phyloP scores from a whole-genome alignment of 2,888 invertebrate species.

The Acheta domesticus region DNA sequence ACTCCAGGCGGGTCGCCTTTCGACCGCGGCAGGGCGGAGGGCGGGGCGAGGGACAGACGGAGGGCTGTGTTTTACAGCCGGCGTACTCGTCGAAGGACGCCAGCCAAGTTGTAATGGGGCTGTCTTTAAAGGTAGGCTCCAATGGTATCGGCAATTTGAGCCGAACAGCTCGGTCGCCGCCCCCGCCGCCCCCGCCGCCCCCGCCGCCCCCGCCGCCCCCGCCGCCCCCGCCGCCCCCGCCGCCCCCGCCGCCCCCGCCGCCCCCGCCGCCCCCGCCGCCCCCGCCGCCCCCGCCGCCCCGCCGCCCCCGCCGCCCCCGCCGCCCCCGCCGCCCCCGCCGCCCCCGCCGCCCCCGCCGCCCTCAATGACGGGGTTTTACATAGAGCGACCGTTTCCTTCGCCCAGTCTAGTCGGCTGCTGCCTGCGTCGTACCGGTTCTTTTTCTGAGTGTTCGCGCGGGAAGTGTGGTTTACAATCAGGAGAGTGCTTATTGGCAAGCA shows the following conservation, averaged over 20 bases:
- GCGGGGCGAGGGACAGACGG: not conserved
- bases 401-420: too few relatives aligned
- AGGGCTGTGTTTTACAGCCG: not conserved
- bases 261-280: too few relatives aligned
- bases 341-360: too few relatives aligned
- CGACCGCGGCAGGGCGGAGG: not conserved
- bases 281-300: too few relatives aligned
- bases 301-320: too few relatives aligned
- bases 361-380: too few relatives aligned
- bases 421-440: too few relatives aligned
- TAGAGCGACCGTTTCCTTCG: too few relatives aligned
- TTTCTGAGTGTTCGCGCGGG: too few relatives aligned
- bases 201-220: not conserved
- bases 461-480: too few relatives aligned
- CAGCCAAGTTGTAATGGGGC: not conserved
- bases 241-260: not conserved
- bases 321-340: too few relatives aligned
- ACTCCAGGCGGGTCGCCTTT: not conserved
- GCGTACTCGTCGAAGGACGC: not conserved
- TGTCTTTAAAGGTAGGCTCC: constrained; percentile 8
- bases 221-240: not conserved
- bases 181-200: not conserved
- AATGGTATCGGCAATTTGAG: constrained; percentile 26
- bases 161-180: constrained; percentile 19
- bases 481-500: too few relatives aligned